A percentile compares a stretch with the other conserved stretches of the same genome.
Evolutionary conservation across 2,797 vertebrate species (phyloP).

Genomic region (Perdix hodgsoniae): DNA sequence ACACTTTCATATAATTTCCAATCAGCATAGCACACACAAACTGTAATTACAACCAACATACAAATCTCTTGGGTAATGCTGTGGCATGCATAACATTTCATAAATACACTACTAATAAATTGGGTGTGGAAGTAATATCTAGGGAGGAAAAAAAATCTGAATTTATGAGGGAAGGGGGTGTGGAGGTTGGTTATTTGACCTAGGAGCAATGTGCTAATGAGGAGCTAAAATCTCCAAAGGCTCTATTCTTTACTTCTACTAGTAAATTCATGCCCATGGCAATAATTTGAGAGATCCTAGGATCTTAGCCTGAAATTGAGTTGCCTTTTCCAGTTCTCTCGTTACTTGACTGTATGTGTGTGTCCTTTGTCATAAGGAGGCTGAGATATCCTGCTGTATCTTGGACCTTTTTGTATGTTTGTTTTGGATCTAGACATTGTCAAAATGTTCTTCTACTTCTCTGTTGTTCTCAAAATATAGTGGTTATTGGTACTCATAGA

Average conservation of each 20-base stretch:
- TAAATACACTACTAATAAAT: background rate
- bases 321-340: constrained; percentile 1
- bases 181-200: background rate
- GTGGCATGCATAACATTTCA: background rate
- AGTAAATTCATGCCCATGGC: constrained; percentile 2
- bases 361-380: background rate
- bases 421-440: background rate
- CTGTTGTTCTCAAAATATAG: background rate
- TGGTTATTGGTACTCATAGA: background rate
- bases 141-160: background rate
- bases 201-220: background rate
- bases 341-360: background rate
- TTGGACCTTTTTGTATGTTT: background rate
- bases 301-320: background rate
- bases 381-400: background rate
- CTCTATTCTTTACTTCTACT: background rate
- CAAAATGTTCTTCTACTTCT: background rate
- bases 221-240: background rate
- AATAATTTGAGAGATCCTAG: background rate
- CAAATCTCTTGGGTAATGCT: background rate
- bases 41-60: background rate
- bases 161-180: background rate
- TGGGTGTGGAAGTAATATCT: background rate
- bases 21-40: background rate
- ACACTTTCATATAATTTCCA: background rate